Base-by-base conservation (phyloP, 2,888 invertebrate species). In the Apeira syringaria region DNA sequence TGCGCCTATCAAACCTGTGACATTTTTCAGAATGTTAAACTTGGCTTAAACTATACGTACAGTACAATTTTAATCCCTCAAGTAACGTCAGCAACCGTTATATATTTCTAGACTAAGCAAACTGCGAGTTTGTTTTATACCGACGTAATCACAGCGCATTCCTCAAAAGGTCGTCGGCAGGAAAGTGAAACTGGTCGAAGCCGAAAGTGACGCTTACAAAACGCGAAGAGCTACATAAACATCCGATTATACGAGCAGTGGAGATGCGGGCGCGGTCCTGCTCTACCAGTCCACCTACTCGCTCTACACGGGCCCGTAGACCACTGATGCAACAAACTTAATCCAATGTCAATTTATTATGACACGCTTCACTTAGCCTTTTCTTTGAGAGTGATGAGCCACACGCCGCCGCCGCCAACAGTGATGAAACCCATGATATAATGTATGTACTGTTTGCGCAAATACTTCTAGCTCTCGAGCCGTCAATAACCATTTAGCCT, bases 181-280 rank as follows among this genome's bases (percentile, higher is more conserved):
- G 72, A 86, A 87, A 88, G 87, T 82, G 86, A 87, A 86, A 87
- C 78, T 75, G 74, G 70, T 71, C 59, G 66, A 72, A 64, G 69
- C 76, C 75, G 77, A 85, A 80, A 82, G 76, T 78, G 69, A 70
- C 56, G 68, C 68, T 80, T 75, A 74, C 73, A 76, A 80, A 79
- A 55, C 64, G 56, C 58, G 70, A 74, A 74, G 73, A 74, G 57
- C 53, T 61, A 67, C 66, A 74, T 74, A 75, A 75, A 74, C 70
- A 71, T 66, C 62, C 50, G 68, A 73, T 72, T 74, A 72, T 67
- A 57, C 61, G 49, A 54, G 50, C 40, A 53, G n/a, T 22, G 55
- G 24, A 35, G 5, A 6, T 2, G 17, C 17, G 17, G 20, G 20
- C 20, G 20, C 20, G 1, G 20, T 4, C 20, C 38, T 9, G 9